These are phyloP conservation scores for Nettapus auritus DNA, from an alignment of 2,113 vertebrate species.

Conservation along the genomic window DNA sequence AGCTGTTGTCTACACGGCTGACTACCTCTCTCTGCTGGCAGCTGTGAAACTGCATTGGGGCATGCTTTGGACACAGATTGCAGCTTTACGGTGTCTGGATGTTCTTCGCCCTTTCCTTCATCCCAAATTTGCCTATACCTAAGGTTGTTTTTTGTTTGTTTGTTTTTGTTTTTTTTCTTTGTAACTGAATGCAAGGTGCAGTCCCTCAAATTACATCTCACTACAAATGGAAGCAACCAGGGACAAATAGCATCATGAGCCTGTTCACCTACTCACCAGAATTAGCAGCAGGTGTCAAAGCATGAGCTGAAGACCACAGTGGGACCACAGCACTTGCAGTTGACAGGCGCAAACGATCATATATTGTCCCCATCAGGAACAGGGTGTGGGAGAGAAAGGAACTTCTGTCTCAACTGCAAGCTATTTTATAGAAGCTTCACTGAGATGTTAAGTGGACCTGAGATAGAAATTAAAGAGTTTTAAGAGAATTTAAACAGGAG, in stretches of 20 bases:
- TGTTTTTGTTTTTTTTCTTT: not conserved
- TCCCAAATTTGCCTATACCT: not conserved
- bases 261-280: not conserved
- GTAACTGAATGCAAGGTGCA: not conserved
- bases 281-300: not conserved
- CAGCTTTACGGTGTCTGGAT: slow-evolving; percentile 16
- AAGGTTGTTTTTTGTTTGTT: not conserved
- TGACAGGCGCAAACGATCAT: not conserved
- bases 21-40: slow-evolving; percentile 43
- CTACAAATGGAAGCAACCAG: not conserved
- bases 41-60: not conserved
- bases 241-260: not conserved
- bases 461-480: not conserved
- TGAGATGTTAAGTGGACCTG: not conserved
- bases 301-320: not conserved
- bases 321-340: not conserved
- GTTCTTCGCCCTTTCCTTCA: not conserved
- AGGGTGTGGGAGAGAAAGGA: not conserved
- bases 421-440: not conserved
- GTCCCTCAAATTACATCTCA: not conserved
- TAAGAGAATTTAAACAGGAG: not conserved
- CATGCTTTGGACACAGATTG: not conserved
- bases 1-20: slow-evolving; percentile 54
- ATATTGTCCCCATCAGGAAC: not conserved
- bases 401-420: not conserved